A percentile compares a stretch with the other conserved stretches of the same genome.
These are phyloP conservation scores for Gavialis gangeticus DNA, from an alignment of 2,113 vertebrate genomes.

Conservation along the genomic window DNA sequence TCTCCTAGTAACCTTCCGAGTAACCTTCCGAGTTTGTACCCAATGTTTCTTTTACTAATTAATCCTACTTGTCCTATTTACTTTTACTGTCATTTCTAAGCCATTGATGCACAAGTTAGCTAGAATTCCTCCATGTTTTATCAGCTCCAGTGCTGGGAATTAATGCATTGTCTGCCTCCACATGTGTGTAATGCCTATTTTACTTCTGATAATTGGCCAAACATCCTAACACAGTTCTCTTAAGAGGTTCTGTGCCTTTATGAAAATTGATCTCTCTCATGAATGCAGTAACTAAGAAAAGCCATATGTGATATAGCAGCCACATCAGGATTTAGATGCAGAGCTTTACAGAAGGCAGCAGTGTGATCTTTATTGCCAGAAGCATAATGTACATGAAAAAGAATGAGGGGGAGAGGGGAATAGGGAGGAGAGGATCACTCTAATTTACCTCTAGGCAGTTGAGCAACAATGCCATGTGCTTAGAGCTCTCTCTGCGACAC, in stretches of 20 bases:
- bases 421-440: slow-evolving; percentile 43
- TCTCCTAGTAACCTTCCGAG: not conserved
- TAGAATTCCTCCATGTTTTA: not conserved
- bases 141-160: rapidly evolving
- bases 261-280: slow-evolving; percentile 11
- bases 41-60: not conserved
- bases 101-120: not conserved
- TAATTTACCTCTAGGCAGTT: slow-evolving; percentile 65
- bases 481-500: slow-evolving; percentile 49
- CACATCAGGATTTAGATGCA: slow-evolving; percentile 43
- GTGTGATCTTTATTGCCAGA: slow-evolving; percentile 43
- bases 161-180: not conserved
- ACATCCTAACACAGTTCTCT: not conserved
- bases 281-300: slow-evolving; percentile 38
- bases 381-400: slow-evolving; percentile 16
- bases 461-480: slow-evolving; percentile 36
- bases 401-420: rapidly evolving
- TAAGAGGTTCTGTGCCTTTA: not conserved
- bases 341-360: slow-evolving; percentile 42
- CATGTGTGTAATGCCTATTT: not conserved
- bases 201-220: not conserved
- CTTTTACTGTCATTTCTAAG: not conserved
- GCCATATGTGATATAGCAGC: slow-evolving; percentile 44
- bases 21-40: not conserved
- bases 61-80: not conserved